Percentiles rank a stretch among this genome's conserved stretches.
Conservation (phyloP, 2,888 invertebrate species). For the Rhopalosiphum nymphaeae region DNA sequence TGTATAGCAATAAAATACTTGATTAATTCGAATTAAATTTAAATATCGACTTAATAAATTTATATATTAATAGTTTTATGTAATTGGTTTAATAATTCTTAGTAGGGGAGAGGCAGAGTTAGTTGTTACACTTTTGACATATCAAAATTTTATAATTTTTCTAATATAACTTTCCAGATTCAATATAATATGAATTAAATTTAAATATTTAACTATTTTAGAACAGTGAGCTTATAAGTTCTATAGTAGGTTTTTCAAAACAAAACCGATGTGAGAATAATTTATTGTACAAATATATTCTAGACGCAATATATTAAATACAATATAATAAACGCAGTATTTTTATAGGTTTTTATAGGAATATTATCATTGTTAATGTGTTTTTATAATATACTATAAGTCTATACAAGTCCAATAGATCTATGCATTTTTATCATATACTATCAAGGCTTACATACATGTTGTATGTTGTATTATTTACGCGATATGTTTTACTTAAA, state of each 20-base stretch:
- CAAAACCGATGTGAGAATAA: background rate
- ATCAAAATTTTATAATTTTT: too few relatives aligned
- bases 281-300: background rate
- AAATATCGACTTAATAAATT: background rate
- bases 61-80: background rate
- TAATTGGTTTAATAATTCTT: background rate
- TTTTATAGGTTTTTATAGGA: slow-evolving; percentile 4
- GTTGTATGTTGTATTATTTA: slow-evolving; percentile 31
- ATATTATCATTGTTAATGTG: slow-evolving; percentile 4
- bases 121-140: too few relatives aligned
- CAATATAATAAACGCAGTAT: background rate
- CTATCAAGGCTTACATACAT: background rate
- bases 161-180: background rate
- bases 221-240: background rate
- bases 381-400: background rate
- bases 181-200: background rate
- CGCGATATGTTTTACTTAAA: slow-evolving; percentile 22
- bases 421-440: slow-evolving; percentile 32
- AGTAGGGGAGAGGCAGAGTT: too few relatives aligned
- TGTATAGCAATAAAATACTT: background rate
- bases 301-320: slow-evolving; percentile 30
- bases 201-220: background rate
- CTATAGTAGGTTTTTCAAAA: background rate
- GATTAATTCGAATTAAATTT: background rate
- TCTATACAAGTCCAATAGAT: slow-evolving; percentile 1